These are phyloP conservation scores for Mellivora capensis DNA, from an alignment of 2,113 vertebrate species.

Conservation along the genomic window DNA sequence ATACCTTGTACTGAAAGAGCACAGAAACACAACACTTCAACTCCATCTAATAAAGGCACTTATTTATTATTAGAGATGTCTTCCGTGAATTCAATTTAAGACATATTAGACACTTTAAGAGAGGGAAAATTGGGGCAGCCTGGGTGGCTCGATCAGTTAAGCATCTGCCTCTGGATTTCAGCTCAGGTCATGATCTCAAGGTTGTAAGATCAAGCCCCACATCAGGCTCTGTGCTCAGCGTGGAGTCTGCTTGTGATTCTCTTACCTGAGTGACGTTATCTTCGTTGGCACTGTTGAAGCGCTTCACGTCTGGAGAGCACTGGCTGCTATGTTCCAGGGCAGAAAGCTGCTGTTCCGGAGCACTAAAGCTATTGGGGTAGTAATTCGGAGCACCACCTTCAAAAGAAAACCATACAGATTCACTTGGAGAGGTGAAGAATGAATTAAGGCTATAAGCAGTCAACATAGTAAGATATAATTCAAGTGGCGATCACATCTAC, in stretches of 20 bases:
- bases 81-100: not conserved
- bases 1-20: not conserved
- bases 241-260: not conserved
- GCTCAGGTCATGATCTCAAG: not conserved
- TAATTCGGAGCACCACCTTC: constrained; percentile 97
- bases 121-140: not conserved
- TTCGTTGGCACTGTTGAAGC: constrained; percentile 89
- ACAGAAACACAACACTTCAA: not conserved
- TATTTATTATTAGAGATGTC: not conserved
- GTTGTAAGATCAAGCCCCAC: not conserved
- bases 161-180: not conserved
- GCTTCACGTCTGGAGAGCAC: constrained; percentile 84
- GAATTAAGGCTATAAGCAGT: not conserved
- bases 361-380: constrained; percentile 96
- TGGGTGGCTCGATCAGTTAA: not conserved
- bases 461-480: not conserved
- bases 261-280: constrained; percentile 94
- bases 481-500: not conserved
- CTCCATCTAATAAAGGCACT: not conserved
- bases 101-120: not conserved
- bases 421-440: not conserved
- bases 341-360: constrained; percentile 82
- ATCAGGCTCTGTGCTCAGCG: not conserved
- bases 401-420: not conserved
- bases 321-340: constrained; percentile 77